Conservation (phyloP, 2,888 invertebrate genomes). For the Meganola albula region DNA sequence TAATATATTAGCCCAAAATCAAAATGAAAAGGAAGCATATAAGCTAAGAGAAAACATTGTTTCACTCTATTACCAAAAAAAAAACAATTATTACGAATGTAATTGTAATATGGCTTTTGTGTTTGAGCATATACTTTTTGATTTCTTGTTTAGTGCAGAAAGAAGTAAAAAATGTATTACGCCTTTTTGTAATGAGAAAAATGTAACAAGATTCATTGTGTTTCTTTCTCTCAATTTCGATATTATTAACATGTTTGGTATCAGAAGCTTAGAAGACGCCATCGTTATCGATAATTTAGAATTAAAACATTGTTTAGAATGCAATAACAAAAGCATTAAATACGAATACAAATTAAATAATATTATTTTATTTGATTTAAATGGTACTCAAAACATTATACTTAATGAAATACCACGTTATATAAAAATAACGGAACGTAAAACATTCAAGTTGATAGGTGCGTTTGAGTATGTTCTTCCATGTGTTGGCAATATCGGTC, state of each 20-base stretch:
- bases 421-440: constrained; percentile 11
- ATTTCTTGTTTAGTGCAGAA: constrained; percentile 7
- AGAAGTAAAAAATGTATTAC: constrained; percentile 9
- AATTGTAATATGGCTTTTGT: constrained; percentile 14
- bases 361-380: constrained; percentile 1
- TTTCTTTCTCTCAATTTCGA: constrained; percentile 2
- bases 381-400: constrained; percentile 8
- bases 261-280: constrained; percentile 1
- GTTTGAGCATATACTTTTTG: constrained; percentile 8
- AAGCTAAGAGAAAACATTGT: constrained; percentile 9
- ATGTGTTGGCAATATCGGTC: neutral
- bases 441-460: constrained; percentile 5
- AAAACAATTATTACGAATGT: constrained; percentile 11
- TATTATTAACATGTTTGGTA: constrained; percentile 1
- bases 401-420: constrained; percentile 9
- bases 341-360: constrained; percentile 9
- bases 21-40: constrained; percentile 10
- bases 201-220: constrained; percentile 9
- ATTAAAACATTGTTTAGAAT: neutral
- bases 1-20: constrained; percentile 10
- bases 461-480: neutral
- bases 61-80: constrained; percentile 8
- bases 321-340: constrained; percentile 4
- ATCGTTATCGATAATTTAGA: neutral
- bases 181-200: constrained; percentile 8